Evolutionary conservation across 35 echinoderm and acorn worm species (phyloP), one percentile per base, ranked within the genome.

Genomic region (Patiria miniata): DNA sequence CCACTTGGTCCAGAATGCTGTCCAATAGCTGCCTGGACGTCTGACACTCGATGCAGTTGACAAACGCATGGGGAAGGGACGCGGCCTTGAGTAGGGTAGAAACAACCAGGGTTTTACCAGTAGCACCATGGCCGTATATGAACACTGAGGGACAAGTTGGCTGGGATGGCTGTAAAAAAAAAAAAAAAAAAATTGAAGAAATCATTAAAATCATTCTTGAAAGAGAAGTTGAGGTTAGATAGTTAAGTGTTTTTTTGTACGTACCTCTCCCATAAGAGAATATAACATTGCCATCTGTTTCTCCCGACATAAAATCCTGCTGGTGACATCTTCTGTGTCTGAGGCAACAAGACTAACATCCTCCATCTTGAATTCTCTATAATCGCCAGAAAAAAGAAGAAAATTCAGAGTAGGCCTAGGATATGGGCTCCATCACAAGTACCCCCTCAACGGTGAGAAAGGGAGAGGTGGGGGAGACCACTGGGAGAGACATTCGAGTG

Each of bases 41-140:
- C 40, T 97, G 85, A 78, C 95, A 97, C 80, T 97, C 95, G 2
- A 97, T 82, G 80, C 95, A 97, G 81, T 91, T 97, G 78, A 97
- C 79, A 36, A 85, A 39, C 9, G 95, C 91, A 52, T 89, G 87
- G 18, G 91, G 88, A 18, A 83, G 61, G 39, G 77, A 55, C 78
- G 79, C 19, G 0, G 77, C 39, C 29, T 83, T 55, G 10, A 97
- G 47, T 10, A 93, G 17, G 14, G 81, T 77, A 15, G 38, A 65
- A 39, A 82, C 83, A 39, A 93, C 56, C 22, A 87, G 79, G 23
- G 95, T 83, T 56, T 97, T 97, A 15, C 95, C 95, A 0, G 95
- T 97, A 60, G 95, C 89, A 21, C 87, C 90, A 21, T 97, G 95
- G 1, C 95, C 95, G 61, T 93, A 97, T 29, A 93, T 84, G 56